These are phyloP conservation scores for Ochropacha duplaris DNA, from an alignment of 2,888 invertebrate genomes.

Conservation along the genomic window DNA sequence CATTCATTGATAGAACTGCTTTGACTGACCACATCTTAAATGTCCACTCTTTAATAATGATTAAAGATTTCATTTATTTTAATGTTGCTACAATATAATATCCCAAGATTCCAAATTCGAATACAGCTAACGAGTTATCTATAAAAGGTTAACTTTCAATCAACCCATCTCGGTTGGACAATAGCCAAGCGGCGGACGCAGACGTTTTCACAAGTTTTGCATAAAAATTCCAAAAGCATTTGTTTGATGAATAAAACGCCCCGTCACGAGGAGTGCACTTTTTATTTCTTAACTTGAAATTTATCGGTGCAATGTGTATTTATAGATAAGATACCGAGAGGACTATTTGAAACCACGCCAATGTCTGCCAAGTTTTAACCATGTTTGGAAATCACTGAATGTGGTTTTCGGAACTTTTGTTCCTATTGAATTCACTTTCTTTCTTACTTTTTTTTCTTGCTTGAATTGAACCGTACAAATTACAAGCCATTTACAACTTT, in stretches of 20 bases:
- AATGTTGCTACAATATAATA: constrained; percentile 13
- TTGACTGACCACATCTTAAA: no score
- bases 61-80: constrained; percentile 1
- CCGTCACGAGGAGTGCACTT: constrained; percentile 38
- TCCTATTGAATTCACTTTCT: constrained; percentile 36
- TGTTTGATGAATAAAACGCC: constrained; percentile 62
- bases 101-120: not conserved
- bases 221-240: constrained; percentile 61
- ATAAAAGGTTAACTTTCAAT: constrained; percentile 25
- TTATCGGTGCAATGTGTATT: constrained; percentile 60
- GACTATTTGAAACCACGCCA: constrained; percentile 47
- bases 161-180: constrained; percentile 48
- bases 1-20: no score
- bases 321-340: constrained; percentile 46
- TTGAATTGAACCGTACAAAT: not conserved
- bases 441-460: constrained; percentile 12
- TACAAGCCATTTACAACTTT: no score
- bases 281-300: constrained; percentile 49
- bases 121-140: not conserved
- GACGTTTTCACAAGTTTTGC: constrained; percentile 62
- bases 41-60: not conserved
- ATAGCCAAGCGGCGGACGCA: constrained; percentile 54
- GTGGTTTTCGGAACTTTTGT: constrained; percentile 37
- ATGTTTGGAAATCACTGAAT: constrained; percentile 40
- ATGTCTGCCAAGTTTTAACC: constrained; percentile 56